Evolutionary conservation across 1,140 invertebrate genomes (phyloP), one percentile per base, ranked within the genome.

Genomic region (Drosophila lini): DNA sequence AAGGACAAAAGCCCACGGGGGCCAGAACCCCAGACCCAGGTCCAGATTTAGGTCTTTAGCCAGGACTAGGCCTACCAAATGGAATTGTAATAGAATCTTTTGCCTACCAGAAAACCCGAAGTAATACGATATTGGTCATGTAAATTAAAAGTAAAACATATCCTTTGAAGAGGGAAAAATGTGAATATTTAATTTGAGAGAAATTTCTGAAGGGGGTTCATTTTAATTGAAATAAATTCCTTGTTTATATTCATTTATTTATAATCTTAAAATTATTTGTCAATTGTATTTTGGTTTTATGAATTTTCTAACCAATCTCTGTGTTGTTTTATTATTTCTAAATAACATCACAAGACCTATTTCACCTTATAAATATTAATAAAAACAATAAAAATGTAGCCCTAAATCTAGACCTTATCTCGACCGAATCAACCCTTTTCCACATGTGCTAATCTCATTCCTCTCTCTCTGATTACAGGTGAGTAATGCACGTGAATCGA

Each of bases 381-480:
- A 48, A n/a, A 48, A 10, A 9, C 48, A 19, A 34, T 52, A 34
- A 34, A 50, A 40, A 19, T 16, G 13, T 32, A 57, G 19, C 11
- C 42, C 15, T 19, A n/a, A 70, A 70, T 70, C 65, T 34, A 31
- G 16, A 53, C 19, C 19, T 53, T 68, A 69, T 58, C 61, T 34
- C 3, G 28, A 4, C 34, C 11, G 59, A 63, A 70, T 70, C 48
- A 69, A 16, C 53, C 50, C 44, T 34, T 79, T 52, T 73, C 34
- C 52, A 36, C 68, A 36, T 71, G 50, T 50, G 22, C 65, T 71
- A 58, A 71, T 71, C 68, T 25, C 7, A 40, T 25, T 69, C 25
- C 42, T 42, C n/a, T 44, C 44, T 47, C 40, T 81, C 63, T 81
- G 68, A 61, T 81, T 81, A n/a, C 63, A 82, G 80, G 80, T 81